Evolutionary conservation across 2,113 vertebrate genomes (phyloP).

Genomic region (Protomyctophum bolini): DNA sequence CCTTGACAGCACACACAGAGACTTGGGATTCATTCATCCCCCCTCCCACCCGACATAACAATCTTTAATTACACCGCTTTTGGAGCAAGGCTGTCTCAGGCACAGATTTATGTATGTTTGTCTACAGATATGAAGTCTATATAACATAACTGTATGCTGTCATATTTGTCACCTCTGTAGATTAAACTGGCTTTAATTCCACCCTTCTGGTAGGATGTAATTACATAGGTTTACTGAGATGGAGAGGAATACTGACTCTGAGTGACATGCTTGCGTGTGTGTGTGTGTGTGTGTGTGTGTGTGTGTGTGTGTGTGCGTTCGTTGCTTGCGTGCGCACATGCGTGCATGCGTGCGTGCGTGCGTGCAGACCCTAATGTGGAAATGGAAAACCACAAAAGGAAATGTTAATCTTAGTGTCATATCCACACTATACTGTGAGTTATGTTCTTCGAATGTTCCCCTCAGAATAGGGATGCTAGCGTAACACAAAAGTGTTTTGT

Average conservation of each 20-base stretch:
- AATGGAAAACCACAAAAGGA: too few relatives aligned
- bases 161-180: conserved; percentile 72
- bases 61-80: conserved; percentile 78
- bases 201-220: conserved; percentile 70
- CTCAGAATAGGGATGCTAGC: too few relatives aligned
- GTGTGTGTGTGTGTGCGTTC: too few relatives aligned
- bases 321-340: too few relatives aligned
- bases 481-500: too few relatives aligned
- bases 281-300: too few relatives aligned
- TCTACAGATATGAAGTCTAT: conserved; percentile 76
- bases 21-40: conserved; percentile 73
- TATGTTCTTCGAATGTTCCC: too few relatives aligned
- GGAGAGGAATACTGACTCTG: conserved; percentile 63
- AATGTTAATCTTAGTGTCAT: too few relatives aligned
- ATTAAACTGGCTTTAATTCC: conserved; percentile 73
- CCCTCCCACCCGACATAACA: conserved; percentile 61
- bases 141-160: conserved; percentile 73
- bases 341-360: too few relatives aligned
- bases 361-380: too few relatives aligned
- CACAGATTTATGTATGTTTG: conserved; percentile 72
- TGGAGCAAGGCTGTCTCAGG: conserved; percentile 69
- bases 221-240: conserved; percentile 77
- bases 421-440: too few relatives aligned
- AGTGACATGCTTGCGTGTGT: conserved; percentile 8
- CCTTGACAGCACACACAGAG: conserved; percentile 71